Evolutionary conservation across 2,888 invertebrate species (phyloP).

Genomic region (Tachina grossa): DNA sequence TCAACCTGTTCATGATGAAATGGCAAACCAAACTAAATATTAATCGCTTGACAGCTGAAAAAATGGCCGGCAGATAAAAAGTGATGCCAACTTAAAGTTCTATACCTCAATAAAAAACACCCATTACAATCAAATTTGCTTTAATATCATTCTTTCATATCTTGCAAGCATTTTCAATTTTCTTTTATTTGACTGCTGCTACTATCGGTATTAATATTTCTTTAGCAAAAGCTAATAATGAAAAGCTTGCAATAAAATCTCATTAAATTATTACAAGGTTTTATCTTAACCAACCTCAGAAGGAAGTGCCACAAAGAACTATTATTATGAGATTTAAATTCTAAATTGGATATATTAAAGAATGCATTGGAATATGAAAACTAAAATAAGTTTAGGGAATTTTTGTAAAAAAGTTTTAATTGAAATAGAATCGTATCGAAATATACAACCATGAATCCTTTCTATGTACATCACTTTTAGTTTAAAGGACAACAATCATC

Average conservation of each 20-base stretch:
- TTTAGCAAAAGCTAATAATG: neutral
- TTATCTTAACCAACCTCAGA: neutral
- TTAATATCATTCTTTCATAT: slow-evolving; percentile 5
- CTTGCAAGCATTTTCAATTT: slow-evolving; percentile 15
- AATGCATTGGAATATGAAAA: neutral
- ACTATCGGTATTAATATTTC: neutral
- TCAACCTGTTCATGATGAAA: no score
- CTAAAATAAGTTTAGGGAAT: no score
- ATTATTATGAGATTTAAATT: slow-evolving; percentile 8
- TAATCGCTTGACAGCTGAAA: no score
- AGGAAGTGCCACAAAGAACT: slow-evolving; percentile 29
- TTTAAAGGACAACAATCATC: no score
- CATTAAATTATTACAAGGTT: slow-evolving; percentile 22
- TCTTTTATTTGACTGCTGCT: slow-evolving; percentile 2
- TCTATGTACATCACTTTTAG: no score
- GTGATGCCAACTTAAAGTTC: no score
- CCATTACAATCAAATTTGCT: neutral
- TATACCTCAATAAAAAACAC: no score
- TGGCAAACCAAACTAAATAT: no score
- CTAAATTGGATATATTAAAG: neutral
- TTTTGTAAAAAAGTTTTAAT: no score
- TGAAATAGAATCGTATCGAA: no score
- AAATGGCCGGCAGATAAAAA: no score
- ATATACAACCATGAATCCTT: no score
- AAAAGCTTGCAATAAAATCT: slow-evolving; percentile 27